Evolutionary conservation across 2,797 vertebrate genomes (phyloP), one percentile per base, ranked within the genome.

Genomic region (Hipposideros larvatus): DNA sequence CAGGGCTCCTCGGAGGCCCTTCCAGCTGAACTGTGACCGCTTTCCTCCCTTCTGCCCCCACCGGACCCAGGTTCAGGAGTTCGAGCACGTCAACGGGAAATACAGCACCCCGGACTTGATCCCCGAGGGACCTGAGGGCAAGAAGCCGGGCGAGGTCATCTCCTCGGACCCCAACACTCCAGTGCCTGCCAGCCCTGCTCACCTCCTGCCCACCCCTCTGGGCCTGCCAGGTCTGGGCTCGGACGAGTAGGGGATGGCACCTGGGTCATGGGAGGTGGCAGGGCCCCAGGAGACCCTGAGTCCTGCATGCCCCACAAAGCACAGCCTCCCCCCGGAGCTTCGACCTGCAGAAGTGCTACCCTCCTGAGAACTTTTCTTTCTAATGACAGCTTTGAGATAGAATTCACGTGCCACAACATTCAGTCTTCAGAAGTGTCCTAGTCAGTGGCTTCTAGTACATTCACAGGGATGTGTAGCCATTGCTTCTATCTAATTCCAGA

Each of bases 81-180:
- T 99, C 10, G 99, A 99, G 96, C 99, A 99, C 0, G 99, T 99
- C 43, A 99, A 99, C 0, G 99, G 99, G 28, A 99, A 99, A 97
- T 99, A 99, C 98, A 99, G 99, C 96, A 99, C 99, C 66, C 99
- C 99, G 0, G 99, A 99, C 94, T 94, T 99, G 97, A 98, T 99
- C 93, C 99, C 99, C 0, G 99, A 99, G 43, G 99, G 99, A 0
- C 97, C 99, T 0, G 99, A 99, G 96, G 97, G 98, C 98, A 99
- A 99, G 98, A 99, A 99, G 89, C 98, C 98, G 68, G 98, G 98
- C 0, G 99, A 99, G 96, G 98, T 98, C 21, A 92, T 99, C 46
- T 99, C 99, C 21, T 99, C 99, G 0, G 99, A 99, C 74, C 99
- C 99, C 74, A 99, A 99, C 98, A 99, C 99, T 0, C 99, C 99